Evolutionary conservation across 2,888 invertebrate species (phyloP).

Genomic region (Vanessa cardui): DNA sequence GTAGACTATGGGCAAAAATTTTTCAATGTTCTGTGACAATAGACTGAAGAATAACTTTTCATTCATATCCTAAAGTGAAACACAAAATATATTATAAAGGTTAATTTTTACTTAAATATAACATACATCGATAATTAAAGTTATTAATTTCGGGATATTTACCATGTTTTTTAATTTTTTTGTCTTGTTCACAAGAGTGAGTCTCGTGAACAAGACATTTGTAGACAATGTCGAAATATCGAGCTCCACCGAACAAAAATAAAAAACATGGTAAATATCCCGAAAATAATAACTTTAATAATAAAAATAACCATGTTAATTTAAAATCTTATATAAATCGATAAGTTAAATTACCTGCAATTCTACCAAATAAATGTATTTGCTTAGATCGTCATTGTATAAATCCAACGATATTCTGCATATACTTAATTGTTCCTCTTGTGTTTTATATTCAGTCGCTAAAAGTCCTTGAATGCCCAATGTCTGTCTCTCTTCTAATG

Average conservation of each 20-base stretch:
- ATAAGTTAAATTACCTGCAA: conserved; percentile 87
- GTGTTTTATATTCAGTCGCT: conserved; percentile 96
- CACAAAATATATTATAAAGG: background rate
- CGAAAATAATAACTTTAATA: no score
- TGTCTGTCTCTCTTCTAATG: conserved; percentile 95
- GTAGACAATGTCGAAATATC: no score
- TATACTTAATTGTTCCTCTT: conserved; percentile 95
- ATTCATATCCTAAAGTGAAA: conserved; percentile 92
- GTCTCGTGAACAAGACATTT: no score
- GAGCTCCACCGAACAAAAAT: no score
- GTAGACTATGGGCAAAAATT: conserved; percentile 98
- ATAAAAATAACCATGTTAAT: no score
- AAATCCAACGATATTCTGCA: conserved; percentile 95
- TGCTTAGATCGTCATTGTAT: conserved; percentile 95
- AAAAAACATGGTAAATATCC: no score
- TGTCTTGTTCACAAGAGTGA: no score
- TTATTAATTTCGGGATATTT: no score
- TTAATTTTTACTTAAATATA: background rate
- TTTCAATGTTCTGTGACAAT: conserved; percentile 94
- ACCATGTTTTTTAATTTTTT: no score
- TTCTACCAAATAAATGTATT: conserved; percentile 97
- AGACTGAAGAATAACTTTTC: conserved; percentile 97
- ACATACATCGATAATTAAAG: conserved; percentile 41
- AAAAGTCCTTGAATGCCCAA: conserved; percentile 98
- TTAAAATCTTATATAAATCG: no score